Base-by-base conservation (phyloP, 2,888 invertebrate genomes). In the Chaitophorus viminalis region DNA sequence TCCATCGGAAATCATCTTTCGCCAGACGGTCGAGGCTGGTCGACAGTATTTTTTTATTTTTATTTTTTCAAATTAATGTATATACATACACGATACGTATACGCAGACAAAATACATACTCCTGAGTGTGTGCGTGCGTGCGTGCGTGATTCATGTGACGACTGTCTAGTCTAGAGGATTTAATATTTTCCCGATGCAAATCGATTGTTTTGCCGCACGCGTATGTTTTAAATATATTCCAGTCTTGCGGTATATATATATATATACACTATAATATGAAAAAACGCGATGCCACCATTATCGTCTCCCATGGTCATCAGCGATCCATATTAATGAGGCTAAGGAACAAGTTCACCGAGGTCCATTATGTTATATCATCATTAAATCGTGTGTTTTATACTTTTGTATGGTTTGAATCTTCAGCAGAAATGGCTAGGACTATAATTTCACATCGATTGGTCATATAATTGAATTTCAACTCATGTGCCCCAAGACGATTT, bases 181-280 rank as follows among this genome's bases (percentile, higher is more conserved):
- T 76, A 85, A 68, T 33, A 39, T 46, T 76, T 72, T 46, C 14
- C 31, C 0, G 33, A 84, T 68, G 39, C 76, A 46, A 85, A 52
- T 68, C 68, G 46, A 82, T 82, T 70, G 65, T 68, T 82, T 70
- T 29, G 29, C 31, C 82, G 70, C 70, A 31, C 46, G 36, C 39
- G 46, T 76, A 11, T 17, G 68, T 68, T 68, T 29, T 9, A 60
- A 60, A 60, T 2, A 21, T 21, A 60, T 60, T 60, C 60, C 60
- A 5, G 1, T 60, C 60, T 60, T 25, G 60, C 54, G 54, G 54
- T 60, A 60, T n/a, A n/a, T n/a, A n/a, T n/a, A n/a, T n/a, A n/a
- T n/a, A n/a, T n/a, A n/a, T n/a, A n/a, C n/a, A n/a, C 11, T 52
- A 52, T 60, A 60, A 21, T 60, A 25, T 3, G 6, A 8, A 60